Conservation (phyloP, 2,888 invertebrate genomes). For the Dione vanillae region DNA sequence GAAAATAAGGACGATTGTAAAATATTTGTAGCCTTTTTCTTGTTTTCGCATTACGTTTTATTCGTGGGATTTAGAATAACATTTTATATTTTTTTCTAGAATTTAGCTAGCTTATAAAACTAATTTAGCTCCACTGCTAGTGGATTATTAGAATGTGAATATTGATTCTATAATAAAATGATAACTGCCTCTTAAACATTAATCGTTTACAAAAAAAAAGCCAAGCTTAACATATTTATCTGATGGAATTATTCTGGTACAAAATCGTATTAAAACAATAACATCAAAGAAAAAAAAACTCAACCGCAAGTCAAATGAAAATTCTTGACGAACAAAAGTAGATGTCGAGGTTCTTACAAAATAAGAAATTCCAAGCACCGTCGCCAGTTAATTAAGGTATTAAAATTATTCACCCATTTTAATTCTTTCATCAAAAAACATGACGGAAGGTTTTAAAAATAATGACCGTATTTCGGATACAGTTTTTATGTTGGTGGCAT, state of each 20-base stretch:
- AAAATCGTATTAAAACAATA: conserved; percentile 41
- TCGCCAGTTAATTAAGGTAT: conserved; percentile 71
- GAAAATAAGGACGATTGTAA: conserved; percentile 50
- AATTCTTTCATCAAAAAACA: conserved; percentile 59
- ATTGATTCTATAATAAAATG: not conserved
- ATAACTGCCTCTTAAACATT: not conserved
- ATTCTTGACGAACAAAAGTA: conserved; percentile 59
- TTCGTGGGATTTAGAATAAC: conserved; percentile 18
- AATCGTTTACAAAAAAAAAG: conserved; percentile 4
- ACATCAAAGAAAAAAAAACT: conserved; percentile 45
- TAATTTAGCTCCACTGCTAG: too few species aligned
- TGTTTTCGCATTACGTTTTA: conserved; percentile 35
- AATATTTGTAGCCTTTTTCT: conserved; percentile 46
- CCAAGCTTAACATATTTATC: conserved; percentile 27
- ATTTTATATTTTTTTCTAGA: not conserved
- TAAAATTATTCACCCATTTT: conserved; percentile 66
- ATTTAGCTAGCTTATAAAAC: not conserved
- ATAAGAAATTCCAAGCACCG: conserved; percentile 65
- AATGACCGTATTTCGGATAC: conserved; percentile 48
- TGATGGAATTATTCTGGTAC: conserved; percentile 31
- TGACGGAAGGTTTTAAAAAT: conserved; percentile 58
- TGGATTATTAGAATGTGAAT: not conserved
- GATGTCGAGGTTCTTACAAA: conserved; percentile 61
- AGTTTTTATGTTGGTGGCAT: conserved; percentile 41
- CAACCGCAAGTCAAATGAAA: conserved; percentile 52